phyloP scores from a whole-genome alignment of 1,140 invertebrate genomes.

The Eriosoma lanigerum region DNA sequence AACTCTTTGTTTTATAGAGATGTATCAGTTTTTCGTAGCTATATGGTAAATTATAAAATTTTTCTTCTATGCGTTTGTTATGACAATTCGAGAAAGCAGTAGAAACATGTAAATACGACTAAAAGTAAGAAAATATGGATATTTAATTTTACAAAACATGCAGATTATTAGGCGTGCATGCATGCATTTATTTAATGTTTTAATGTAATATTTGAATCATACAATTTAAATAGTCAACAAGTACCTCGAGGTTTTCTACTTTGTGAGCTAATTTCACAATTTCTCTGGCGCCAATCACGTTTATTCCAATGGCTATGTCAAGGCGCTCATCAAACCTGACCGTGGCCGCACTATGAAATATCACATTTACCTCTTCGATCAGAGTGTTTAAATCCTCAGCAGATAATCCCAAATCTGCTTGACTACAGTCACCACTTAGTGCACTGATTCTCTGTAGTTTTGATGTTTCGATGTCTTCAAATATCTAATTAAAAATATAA shows the following conservation, averaged over 20 bases:
- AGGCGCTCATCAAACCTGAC: constrained; percentile 75
- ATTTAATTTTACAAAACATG: too few species aligned
- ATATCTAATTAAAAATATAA: constrained; percentile 28
- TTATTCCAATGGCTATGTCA: constrained; percentile 67
- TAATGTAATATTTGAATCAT: too few species aligned
- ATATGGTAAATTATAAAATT: constrained; percentile 69
- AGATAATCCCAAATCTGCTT: constrained; percentile 56
- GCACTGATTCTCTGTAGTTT: constrained; percentile 56
- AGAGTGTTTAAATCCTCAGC: constrained; percentile 62
- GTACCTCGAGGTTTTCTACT: constrained; percentile 67
- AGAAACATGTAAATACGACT: constrained; percentile 68
- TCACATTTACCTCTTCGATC: constrained; percentile 73
- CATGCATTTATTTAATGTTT: too few species aligned
- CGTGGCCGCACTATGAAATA: constrained; percentile 91
- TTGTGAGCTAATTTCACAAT: constrained; percentile 67
- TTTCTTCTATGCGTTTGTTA: constrained; percentile 63
- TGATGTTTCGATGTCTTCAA: constrained; percentile 33
- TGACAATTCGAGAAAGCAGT: constrained; percentile 68
- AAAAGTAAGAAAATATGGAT: constrained; percentile 3
- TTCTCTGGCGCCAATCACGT: constrained; percentile 69
- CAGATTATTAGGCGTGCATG: too few species aligned
- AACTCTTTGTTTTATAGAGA: constrained; percentile 61
- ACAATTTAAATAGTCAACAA: too few species aligned
- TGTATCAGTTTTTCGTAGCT: constrained; percentile 65
- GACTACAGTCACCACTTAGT: constrained; percentile 64